Conservation (phyloP, 2,797 vertebrate genomes). For the Coreius guichenoti region DNA sequence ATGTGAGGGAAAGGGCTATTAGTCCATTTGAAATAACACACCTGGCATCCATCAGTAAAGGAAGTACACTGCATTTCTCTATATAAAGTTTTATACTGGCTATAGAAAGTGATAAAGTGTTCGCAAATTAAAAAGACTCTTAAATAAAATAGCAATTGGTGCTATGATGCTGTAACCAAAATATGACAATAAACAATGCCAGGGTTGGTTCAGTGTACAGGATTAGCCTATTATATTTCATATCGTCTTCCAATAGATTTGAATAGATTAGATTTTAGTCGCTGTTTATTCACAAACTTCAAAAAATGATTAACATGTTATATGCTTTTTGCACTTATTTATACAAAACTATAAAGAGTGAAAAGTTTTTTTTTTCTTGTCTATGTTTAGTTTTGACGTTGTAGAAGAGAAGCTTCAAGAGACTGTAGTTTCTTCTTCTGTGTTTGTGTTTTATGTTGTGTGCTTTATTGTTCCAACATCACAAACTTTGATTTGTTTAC, state of each 20-base stretch:
- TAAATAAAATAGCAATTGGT: slow-evolving; percentile 72
- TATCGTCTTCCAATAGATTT: slow-evolving; percentile 1
- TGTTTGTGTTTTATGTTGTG: not conserved
- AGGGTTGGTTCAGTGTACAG: slow-evolving; percentile 13
- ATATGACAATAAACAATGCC: slow-evolving; percentile 56
- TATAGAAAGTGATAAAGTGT: slow-evolving; percentile 70
- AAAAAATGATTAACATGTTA: not conserved
- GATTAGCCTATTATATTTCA: slow-evolving; percentile 8
- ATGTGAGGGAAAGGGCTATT: slow-evolving; percentile 2
- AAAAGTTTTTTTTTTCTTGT: not conserved
- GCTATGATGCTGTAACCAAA: slow-evolving; percentile 69
- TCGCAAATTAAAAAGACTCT: slow-evolving; percentile 69
- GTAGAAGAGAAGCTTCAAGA: not conserved
- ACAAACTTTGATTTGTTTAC: not conserved
- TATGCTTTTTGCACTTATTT: not conserved
- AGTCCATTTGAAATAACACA: slow-evolving; percentile 59
- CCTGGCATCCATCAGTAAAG: slow-evolving; percentile 67
- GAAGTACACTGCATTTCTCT: slow-evolving; percentile 65
- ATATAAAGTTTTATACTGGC: slow-evolving; percentile 66
- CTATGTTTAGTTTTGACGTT: not conserved
- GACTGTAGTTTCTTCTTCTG: not conserved
- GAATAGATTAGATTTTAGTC: too few species aligned
- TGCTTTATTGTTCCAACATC: not conserved
- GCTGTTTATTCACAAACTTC: not conserved
- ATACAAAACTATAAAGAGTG: not conserved